Base-by-base conservation (phyloP, 2,113 vertebrate species). In the Catharus bicknelli region DNA sequence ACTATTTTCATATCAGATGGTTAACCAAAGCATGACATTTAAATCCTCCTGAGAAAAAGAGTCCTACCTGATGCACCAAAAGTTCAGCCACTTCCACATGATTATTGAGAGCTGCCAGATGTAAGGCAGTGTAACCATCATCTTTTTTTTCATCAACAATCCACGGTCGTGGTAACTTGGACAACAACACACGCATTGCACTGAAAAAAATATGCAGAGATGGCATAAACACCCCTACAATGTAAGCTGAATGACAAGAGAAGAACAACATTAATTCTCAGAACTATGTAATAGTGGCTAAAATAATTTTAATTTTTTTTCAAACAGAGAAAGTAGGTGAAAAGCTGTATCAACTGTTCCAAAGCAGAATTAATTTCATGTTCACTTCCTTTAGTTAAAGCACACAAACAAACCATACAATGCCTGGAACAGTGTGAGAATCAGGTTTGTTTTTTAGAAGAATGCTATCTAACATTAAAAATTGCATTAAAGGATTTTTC, bases 111-210 rank as follows among this genome's bases (percentile, higher is more conserved):
- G 99, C 99, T 68, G 99, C 99, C 90, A 99, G 97, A 96, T 99
- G 99, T 93, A 99, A 98, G 7, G 99, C 99, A 12, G 99, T 99
- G 95, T 99, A 99, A 32, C 99, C 99, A 72, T 99, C 99, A 57
- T 99, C 99, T 96, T 99, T 99, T 96, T 99, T 99, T 97, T 99
- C 99, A 18, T 99, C 99, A 58, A 99, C 99, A 64, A 99, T 99
- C 99, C 99, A 99, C 0, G 99, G 99, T 79, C 99, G 97, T 21
- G 99, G 99, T 92, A 99, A 97, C 96, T 99, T 99, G 90, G 99
- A 99, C 15, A 99, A 97, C 93, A 99, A 97, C 48, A 99, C 99
- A 16, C 99, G 98, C 99, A 99, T 99, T 83, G 99, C 99, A 94
- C 99, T 99, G 97, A 91, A 98, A 97, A 27, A 88, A 85, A 85